Evolutionary conservation across 2,113 vertebrate species (phyloP).

Genomic region (Proterorhinus semilunaris): DNA sequence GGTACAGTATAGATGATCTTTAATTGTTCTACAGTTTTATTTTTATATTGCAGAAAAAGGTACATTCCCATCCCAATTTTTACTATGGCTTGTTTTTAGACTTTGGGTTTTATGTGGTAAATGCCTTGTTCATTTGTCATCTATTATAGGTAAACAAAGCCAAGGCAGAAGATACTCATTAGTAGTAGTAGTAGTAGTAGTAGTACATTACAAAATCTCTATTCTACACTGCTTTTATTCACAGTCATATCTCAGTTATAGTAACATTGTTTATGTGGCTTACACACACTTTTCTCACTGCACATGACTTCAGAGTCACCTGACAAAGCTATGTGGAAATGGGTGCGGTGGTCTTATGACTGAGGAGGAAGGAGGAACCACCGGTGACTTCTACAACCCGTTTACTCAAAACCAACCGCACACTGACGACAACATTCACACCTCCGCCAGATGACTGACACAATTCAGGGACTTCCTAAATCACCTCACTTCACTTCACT

Average conservation of each 20-base stretch:
- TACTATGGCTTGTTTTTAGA: too few relatives aligned
- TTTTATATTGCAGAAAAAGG: too few relatives aligned
- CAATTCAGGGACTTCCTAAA: not conserved
- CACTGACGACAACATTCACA: not conserved
- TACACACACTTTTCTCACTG: conserved; percentile 20
- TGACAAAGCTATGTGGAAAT: conserved; percentile 69
- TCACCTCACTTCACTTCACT: conserved; percentile 2
- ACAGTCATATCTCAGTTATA: not conserved
- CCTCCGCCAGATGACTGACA: not conserved
- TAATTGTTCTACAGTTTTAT: too few relatives aligned
- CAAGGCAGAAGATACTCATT: too few relatives aligned
- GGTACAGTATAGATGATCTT: too few relatives aligned
- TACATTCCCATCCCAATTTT: too few relatives aligned
- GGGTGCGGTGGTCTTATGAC: conserved; percentile 70
- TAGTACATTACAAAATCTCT: too few relatives aligned
- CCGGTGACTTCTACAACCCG: conserved; percentile 10
- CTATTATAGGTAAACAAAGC: too few relatives aligned
- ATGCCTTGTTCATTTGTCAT: too few relatives aligned
- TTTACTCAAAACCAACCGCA: conserved; percentile 23
- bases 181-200: too few relatives aligned
- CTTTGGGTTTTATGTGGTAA: too few relatives aligned
- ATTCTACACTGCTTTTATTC: not conserved
- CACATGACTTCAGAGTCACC: conserved; percentile 72
- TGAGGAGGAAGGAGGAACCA: conserved; percentile 42
- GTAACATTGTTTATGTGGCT: conserved; percentile 5